A percentile compares a stretch with the other conserved stretches of the same genome.
Evolutionary conservation across 2,797 vertebrate species (phyloP).

Genomic region (Uromys caudimaculatus): DNA sequence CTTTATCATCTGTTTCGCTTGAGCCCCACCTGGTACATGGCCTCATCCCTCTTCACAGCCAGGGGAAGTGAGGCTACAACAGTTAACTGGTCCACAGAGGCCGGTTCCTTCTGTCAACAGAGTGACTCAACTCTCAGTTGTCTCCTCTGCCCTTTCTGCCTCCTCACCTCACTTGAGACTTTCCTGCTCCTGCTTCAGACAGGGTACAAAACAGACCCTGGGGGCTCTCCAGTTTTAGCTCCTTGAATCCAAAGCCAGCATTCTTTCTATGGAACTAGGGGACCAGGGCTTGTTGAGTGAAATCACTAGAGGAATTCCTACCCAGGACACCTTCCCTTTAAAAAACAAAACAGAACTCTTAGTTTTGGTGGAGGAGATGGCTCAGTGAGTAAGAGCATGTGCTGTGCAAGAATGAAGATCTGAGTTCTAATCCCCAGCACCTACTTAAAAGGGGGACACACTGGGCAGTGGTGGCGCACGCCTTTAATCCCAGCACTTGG

Average conservation of each 20-base stretch:
- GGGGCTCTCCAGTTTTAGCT: not conserved
- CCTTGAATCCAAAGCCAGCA: not conserved
- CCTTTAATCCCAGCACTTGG: too few species aligned
- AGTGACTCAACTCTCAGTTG: not conserved
- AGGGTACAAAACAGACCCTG: not conserved
- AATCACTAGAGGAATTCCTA: not conserved
- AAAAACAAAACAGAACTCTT: not conserved
- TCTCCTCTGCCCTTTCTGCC: not conserved
- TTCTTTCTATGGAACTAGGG: not conserved
- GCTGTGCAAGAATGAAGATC: not conserved
- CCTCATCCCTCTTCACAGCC: not conserved
- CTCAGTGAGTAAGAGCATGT: not conserved
- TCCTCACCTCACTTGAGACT: not conserved
- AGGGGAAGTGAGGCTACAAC: not conserved
- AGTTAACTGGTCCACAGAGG: not conserved
- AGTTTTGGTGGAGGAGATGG: not conserved
- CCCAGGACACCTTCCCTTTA: not conserved
- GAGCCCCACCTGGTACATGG: not conserved
- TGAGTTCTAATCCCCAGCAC: not conserved
- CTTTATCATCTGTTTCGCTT: not conserved
- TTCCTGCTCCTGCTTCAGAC: not conserved
- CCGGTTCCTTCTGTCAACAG: not conserved
- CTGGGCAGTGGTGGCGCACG: too few species aligned
- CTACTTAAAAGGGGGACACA: not conserved
- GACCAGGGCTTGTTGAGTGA: conserved; percentile 1